Base-by-base conservation (phyloP, 2,797 vertebrate species). In the Coccyzus lansbergi region DNA sequence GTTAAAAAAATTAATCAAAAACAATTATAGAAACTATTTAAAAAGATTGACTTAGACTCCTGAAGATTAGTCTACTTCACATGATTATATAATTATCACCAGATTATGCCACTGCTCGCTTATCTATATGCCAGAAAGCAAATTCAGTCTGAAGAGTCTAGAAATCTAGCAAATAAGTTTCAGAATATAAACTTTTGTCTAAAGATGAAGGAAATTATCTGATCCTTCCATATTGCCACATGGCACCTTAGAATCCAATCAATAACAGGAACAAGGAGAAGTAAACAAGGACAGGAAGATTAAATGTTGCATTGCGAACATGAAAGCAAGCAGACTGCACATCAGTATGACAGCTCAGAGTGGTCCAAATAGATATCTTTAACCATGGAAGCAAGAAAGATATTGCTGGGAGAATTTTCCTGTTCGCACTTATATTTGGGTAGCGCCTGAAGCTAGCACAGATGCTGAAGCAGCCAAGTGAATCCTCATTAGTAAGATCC, bases 161-260 rank as follows among this genome's bases (percentile, higher is more conserved):
- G 31, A 52, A 70, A 78, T 53, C 20, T 7, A 4, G 16, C 2
- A 42, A 67, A 38, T 7, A 48, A 40, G 9, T 2, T 46, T 86
- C 58, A 40, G 33, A 85, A 8, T 7, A 72, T 14, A 40, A 75
- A 33, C 17, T 36, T 65, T 58, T 25, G 25, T 29, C 36, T 58
- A 36, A 58, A 64, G 25, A 28, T 31, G 13, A 70, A 88, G 56
- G 28, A 33, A 62, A 58, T 31, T 0, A 62, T 33, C 33, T 13
- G 8, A 11, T 21, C 15, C 13, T 77, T 42, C 25, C 28, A 33
- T 53, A 40, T 8, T 62, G 28, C 17, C 1, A 0, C 5, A 51
- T 22, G 26, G 21, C 16, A 38, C 4, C 7, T 15, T 38, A 25
- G 31, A 7, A 26, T 48, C 12, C 0, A 0, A 56, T 29, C 29